These are phyloP conservation scores for Microplitis manilae DNA, from an alignment of 2,888 invertebrate genomes.

Conservation along the genomic window DNA sequence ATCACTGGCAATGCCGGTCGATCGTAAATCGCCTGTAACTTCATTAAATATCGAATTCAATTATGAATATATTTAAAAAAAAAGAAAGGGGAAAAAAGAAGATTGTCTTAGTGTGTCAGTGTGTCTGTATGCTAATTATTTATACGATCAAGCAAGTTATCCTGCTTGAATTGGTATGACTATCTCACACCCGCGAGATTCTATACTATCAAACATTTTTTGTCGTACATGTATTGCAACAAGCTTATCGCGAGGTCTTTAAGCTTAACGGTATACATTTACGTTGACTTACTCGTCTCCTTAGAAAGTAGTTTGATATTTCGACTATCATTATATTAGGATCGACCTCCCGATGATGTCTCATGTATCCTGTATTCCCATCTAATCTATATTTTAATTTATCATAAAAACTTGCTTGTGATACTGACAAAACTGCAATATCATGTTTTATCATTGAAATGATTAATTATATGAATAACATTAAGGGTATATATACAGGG, in stretches of 20 bases:
- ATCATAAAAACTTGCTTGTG: neutral
- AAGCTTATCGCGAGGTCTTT: neutral
- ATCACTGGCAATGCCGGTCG: neutral
- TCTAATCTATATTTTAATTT: neutral
- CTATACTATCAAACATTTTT: neutral
- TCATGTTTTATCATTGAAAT: no score
- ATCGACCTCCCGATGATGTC: neutral
- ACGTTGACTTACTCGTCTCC: neutral
- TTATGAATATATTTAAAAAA: neutral
- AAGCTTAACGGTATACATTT: neutral
- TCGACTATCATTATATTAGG: neutral
- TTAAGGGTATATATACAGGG: no score
- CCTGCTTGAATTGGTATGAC: neutral
- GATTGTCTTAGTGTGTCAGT: conserved; percentile 65
- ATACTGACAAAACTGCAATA: no score
- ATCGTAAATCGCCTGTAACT: neutral
- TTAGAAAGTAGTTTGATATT: neutral
- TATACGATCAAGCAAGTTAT: neutral
- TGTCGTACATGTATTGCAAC: neutral
- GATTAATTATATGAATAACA: no score
- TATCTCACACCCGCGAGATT: neutral
- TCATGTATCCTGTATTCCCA: neutral
- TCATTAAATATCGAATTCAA: neutral
- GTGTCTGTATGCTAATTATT: conserved; percentile 67
- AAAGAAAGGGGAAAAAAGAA: conserved; percentile 17